A percentile compares a stretch with the other conserved stretches of the same genome.
Conservation (phyloP, 2,113 vertebrate genomes). For the Sprattus sprattus region DNA sequence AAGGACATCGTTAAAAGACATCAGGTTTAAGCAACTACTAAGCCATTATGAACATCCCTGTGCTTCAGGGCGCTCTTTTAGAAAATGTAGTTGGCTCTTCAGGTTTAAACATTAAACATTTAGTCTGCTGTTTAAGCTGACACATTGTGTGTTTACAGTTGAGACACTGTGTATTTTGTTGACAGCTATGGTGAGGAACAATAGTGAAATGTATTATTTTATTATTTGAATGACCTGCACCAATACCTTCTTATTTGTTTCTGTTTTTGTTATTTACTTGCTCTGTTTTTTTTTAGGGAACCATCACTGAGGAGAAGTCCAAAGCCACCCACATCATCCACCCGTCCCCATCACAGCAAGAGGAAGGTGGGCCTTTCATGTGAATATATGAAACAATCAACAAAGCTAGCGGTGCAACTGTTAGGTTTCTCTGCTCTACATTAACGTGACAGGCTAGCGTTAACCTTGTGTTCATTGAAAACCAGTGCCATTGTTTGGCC, state of each 20-base stretch:
- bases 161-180: too few species aligned
- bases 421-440: not conserved
- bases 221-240: not conserved
- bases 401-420: too few species aligned
- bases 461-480: not conserved
- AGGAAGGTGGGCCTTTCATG: constrained; percentile 79
- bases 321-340: constrained; percentile 94
- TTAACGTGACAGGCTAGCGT: not conserved
- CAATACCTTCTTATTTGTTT: not conserved
- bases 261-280: not conserved
- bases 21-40: constrained; percentile 76
- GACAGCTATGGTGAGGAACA: not conserved
- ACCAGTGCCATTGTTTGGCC: not conserved
- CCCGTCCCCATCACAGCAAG: constrained; percentile 79
- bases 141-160: too few species aligned
- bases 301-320: constrained; percentile 91
- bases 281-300: constrained; percentile 71
- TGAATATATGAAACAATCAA: too few species aligned
- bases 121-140: too few species aligned
- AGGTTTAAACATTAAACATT: too few species aligned
- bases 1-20: constrained; percentile 97
- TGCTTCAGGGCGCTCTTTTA: not conserved
- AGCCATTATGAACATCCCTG: not conserved
- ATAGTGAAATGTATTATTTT: not conserved
- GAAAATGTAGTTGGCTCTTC: too few species aligned